These are phyloP conservation scores for Ochropleura plecta DNA, from an alignment of 2,888 invertebrate species.

Conservation along the genomic window DNA sequence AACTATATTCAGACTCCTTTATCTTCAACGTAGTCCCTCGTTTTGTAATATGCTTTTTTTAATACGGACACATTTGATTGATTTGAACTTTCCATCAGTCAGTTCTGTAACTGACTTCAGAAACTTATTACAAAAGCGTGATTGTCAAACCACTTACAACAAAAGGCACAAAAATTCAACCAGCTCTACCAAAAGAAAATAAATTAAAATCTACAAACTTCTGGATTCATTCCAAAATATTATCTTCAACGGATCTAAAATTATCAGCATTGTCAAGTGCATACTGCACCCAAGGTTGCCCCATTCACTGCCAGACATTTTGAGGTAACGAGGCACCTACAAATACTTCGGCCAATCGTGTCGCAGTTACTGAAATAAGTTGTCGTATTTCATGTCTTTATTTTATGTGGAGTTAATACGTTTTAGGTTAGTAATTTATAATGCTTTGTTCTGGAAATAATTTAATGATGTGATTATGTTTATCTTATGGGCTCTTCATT, in stretches of 20 bases:
- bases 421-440: slow-evolving; percentile 33
- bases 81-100: too few species aligned
- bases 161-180: slow-evolving; percentile 8
- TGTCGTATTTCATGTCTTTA: slow-evolving; percentile 13
- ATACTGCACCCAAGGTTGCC: slow-evolving; percentile 65
- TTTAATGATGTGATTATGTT: background rate
- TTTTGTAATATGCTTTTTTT: too few species aligned
- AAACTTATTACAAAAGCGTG: too few species aligned
- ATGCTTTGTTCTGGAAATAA: slow-evolving; percentile 22
- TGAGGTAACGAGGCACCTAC: slow-evolving; percentile 7
- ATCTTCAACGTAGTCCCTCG: too few species aligned
- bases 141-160: slow-evolving; percentile 15
- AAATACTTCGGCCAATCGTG: slow-evolving; percentile 17
- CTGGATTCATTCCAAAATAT: slow-evolving; percentile 75
- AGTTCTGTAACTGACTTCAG: too few species aligned
- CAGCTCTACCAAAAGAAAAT: slow-evolving; percentile 32
- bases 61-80: too few species aligned
- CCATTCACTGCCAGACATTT: slow-evolving; percentile 57
- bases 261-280: slow-evolving; percentile 76
- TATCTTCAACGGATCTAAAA: slow-evolving; percentile 72
- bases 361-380: slow-evolving; percentile 10
- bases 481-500: background rate
- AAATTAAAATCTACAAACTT: slow-evolving; percentile 54
- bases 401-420: slow-evolving; percentile 24
- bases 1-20: too few species aligned